Evolutionary conservation across 2,888 invertebrate species (phyloP), one percentile per base, ranked within the genome.

Genomic region (Lottia scabra): DNA sequence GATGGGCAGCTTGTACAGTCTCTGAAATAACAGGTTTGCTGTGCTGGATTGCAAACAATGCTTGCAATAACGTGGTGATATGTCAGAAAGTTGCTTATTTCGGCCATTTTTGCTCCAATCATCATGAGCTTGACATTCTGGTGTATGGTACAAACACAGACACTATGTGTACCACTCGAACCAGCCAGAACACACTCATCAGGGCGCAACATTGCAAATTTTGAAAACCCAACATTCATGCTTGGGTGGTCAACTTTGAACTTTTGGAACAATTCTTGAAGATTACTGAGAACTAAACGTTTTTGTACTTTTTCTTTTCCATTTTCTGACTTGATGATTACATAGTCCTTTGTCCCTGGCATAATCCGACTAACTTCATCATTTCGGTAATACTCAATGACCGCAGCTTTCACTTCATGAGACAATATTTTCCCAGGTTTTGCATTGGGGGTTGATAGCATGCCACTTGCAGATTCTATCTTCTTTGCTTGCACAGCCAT

Each of bases 141-240:
- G 5, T 65, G 65, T 10, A 27, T 27, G 23, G 23, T 65, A 65
- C 65, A 65, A 6, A 65, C 43, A 65, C 65, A 65, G 26, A 65
- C 65, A 65, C 27, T 16, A 16, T 16, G 65, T 63, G 63, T 63
- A 13, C 30, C 65, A 3, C 26, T 27, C n/a, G 65, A 26, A 27
- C 30, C 65, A 19, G 23, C 26, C 30, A 19, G 16, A 65, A 65
- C 30, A 27, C 65, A 65, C n/a, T 65, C 16, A 16, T 65, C 16
- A 27, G 30, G 65, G n/a, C 43, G 26, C 30, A 65, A 43, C n/a
- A n/a, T 43, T n/a, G 65, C 65, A 30, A 65, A 65, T n/a, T 23
- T 65, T 27, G 65, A 65, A 43, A 65, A 65, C n/a, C 65, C 65
- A 27, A 65, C n/a, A n/a, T 65, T 65, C 30, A 38, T 12, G n/a